Percentiles rank a stretch among this genome's conserved stretches.
Conservation (phyloP, 2,888 invertebrate genomes). For the Scaptomyza polygonia region DNA sequence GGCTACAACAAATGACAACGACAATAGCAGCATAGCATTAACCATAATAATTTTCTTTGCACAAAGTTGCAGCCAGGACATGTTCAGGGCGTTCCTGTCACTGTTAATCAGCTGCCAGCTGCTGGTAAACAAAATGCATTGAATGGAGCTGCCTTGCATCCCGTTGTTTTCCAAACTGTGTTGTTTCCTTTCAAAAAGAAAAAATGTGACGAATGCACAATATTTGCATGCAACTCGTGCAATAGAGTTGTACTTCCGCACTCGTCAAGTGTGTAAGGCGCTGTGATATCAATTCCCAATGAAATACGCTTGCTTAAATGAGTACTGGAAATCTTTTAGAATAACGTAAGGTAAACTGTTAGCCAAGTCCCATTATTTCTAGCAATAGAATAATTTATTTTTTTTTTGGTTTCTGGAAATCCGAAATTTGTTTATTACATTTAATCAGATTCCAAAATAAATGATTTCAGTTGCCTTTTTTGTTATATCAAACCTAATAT, state of each 20-base stretch:
- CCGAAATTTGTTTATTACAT: too few species aligned
- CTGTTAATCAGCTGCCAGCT: constrained; percentile 64
- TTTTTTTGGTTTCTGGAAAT: too few species aligned
- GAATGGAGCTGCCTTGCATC: constrained; percentile 41
- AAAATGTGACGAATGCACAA: constrained; percentile 11
- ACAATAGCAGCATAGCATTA: constrained; percentile 71
- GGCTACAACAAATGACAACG: constrained; percentile 21
- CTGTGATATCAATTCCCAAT: background rate
- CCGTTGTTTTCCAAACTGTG: constrained; percentile 32
- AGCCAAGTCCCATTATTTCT: too few species aligned
- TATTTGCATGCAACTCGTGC: too few species aligned
- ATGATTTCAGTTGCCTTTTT: too few species aligned
- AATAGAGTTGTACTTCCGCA: background rate
- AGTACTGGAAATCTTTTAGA: too few species aligned
- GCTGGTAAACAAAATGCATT: constrained; percentile 62
- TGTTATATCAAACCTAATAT: too few species aligned
- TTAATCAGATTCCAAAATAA: too few species aligned
- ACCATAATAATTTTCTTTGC: constrained; percentile 72
- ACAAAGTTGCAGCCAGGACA: constrained; percentile 51
- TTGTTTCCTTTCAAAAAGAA: constrained; percentile 9
- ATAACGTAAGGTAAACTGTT: too few species aligned
- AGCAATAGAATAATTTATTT: too few species aligned
- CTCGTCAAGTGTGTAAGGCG: constrained; percentile 1
- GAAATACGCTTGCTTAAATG: constrained; percentile 10
- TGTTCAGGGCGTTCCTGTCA: constrained; percentile 58